Percentiles rank a stretch among this genome's conserved stretches.
phyloP scores from a whole-genome alignment of 2,888 invertebrate genomes.

The Pediacus dermestoides region DNA sequence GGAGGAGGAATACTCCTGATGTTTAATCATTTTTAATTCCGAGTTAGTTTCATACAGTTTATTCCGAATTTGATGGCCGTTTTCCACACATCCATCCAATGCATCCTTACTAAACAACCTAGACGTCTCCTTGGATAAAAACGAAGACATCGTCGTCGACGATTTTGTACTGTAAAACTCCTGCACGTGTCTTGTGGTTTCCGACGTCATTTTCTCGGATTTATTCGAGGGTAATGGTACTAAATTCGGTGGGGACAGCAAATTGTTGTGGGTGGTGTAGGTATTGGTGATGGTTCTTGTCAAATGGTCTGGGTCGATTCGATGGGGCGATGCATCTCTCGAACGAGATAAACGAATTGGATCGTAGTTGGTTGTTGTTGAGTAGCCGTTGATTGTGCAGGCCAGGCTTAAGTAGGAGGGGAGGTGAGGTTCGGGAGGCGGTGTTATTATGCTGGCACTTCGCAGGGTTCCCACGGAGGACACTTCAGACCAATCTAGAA shows the following conservation, averaged over 20 bases:
- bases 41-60: too few relatives aligned
- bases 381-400: constrained; percentile 88
- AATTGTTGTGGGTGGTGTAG: constrained; percentile 42
- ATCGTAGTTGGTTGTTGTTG: constrained; percentile 81
- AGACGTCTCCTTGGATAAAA: constrained; percentile 34
- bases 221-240: constrained; percentile 39
- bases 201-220: constrained; percentile 10
- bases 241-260: constrained; percentile 48
- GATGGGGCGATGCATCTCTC: constrained; percentile 67
- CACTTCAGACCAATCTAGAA: constrained; percentile 53
- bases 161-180: constrained; percentile 37
- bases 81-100: constrained; percentile 43
- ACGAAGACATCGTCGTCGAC: constrained; percentile 29
- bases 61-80: constrained; percentile 32
- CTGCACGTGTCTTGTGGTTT: constrained; percentile 29
- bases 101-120: constrained; percentile 39
- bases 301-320: constrained; percentile 48
- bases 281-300: constrained; percentile 28
- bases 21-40: too few relatives aligned
- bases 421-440: constrained; percentile 55
- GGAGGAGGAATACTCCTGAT: too few relatives aligned
- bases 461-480: constrained; percentile 53
- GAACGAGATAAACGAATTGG: constrained; percentile 62
- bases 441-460: constrained; percentile 48
- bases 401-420: constrained; percentile 87